Evolutionary conservation across 2,113 vertebrate species (phyloP).

Genomic region (Murina feae): DNA sequence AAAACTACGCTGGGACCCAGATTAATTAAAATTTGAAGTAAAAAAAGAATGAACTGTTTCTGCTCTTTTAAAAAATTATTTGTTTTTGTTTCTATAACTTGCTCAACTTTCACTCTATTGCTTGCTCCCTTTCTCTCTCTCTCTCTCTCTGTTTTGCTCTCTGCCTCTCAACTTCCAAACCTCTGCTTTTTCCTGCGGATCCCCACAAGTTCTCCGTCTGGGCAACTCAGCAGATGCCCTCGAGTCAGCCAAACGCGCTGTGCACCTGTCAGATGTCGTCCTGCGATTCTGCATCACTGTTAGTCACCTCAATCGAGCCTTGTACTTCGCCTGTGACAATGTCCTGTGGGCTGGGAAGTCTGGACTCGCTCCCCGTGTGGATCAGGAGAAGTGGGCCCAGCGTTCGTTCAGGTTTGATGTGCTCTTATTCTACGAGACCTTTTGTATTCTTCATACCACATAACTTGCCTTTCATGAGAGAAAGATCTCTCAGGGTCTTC

Average conservation of each 20-base stretch:
- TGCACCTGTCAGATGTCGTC: constrained; percentile 92
- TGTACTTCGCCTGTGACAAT: constrained; percentile 96
- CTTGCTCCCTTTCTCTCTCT: not conserved
- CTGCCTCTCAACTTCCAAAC: constrained; percentile 8
- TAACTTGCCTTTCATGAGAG: not conserved
- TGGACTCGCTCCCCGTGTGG: constrained; percentile 82
- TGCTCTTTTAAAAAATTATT: not conserved
- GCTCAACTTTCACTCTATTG: not conserved
- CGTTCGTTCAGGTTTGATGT: constrained; percentile 89
- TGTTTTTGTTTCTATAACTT: constrained; percentile 2
- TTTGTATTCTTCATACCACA: not conserved
- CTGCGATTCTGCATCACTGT: constrained; percentile 93
- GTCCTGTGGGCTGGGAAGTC: constrained; percentile 90
- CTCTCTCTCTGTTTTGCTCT: not conserved
- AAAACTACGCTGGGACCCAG: not conserved
- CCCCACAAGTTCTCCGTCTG: constrained; percentile 87
- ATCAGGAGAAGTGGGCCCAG: constrained; percentile 93
- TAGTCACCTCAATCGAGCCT: constrained; percentile 91
- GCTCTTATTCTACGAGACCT: not conserved
- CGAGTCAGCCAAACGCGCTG: constrained; percentile 88
- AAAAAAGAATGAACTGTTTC: constrained; percentile 7
- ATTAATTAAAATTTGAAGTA: not conserved
- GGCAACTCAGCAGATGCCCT: constrained; percentile 92
- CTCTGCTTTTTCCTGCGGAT: not conserved
- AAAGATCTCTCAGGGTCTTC: not conserved